phyloP scores from a whole-genome alignment of 1,140 invertebrate species.

The Bombus fervidus region DNA sequence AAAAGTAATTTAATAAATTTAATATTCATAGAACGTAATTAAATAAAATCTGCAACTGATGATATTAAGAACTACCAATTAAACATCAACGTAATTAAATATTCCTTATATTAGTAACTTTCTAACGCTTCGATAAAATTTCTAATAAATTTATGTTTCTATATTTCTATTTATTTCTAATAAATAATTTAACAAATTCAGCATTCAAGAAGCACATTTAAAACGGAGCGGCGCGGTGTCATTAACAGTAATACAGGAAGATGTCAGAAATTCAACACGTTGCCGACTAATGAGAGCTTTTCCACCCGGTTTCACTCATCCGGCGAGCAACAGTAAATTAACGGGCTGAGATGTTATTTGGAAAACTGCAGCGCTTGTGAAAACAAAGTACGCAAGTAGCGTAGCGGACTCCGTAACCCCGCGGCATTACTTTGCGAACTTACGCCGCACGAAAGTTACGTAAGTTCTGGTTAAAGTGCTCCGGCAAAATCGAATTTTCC shows the following conservation, averaged over 20 bases:
- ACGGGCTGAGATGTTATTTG: constrained; percentile 26
- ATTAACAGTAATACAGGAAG: background rate
- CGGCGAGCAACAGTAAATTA: background rate
- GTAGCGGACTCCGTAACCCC: background rate
- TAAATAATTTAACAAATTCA: no score
- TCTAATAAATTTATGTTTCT: no score
- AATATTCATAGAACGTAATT: background rate
- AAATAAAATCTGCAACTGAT: background rate
- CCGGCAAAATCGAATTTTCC: constrained; percentile 36
- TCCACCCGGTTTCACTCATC: background rate
- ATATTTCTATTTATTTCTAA: no score
- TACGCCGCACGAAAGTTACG: constrained; percentile 6
- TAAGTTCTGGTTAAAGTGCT: constrained; percentile 36
- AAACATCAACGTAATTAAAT: no score
- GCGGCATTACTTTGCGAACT: constrained; percentile 34
- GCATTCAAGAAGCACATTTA: no score
- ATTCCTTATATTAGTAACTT: no score
- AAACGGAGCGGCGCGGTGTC: background rate
- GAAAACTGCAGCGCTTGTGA: background rate
- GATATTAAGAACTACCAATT: no score
- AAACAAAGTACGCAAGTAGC: constrained; percentile 14
- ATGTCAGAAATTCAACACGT: background rate
- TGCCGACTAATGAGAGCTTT: background rate
- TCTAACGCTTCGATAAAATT: no score
- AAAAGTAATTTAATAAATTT: background rate